Base-by-base conservation (phyloP, 2,888 invertebrate genomes). In the Andrena minutula region DNA sequence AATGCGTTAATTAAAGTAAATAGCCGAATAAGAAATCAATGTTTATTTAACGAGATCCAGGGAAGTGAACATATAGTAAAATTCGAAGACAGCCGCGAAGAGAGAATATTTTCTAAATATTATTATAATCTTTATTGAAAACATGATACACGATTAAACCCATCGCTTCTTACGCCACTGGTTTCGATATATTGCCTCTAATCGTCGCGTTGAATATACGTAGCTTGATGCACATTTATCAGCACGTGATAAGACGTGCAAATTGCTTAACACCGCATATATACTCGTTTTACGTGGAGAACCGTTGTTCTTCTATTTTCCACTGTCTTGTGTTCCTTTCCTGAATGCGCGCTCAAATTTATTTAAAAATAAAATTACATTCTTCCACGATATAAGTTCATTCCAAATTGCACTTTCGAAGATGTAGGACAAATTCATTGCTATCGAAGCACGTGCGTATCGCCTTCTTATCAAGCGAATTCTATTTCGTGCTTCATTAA, bases 211-310 rank as follows among this genome's bases (percentile, higher is more conserved):
- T 51, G 41, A 7, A 41, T 28, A 30, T 32, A 51, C 26, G 49
- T 47, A 51, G 49, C n/a, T 71, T 63, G 49, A 79, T 80, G 66
- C 80, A 82, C 70, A 68, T 80, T 82, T 64, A 72, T 80, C 58
- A 63, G n/a, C 51, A 75, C 64, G 63, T 68, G 75, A 75, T 75
- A 81, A 66, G 10, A 8, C 58, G 51, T 70, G 70, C 56, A 23
- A 75, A 68, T 75, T 66, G 32, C 61, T 66, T 56, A 53, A 70
- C 64, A 65, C 26, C 8, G 2, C 12, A 10, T 12, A n/a, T 23
- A 26, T 23, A 28, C 6, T n/a, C 16, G 26, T 58, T 51, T 63
- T n/a, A 49, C 7, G 16, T 41, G 41, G 56, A 65, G 32, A 41
- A 20, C 58, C 58, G 8, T 30, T 10, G 41, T 41, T 16, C 4